A percentile compares a stretch with the other conserved stretches of the same genome.
Conservation (phyloP, 2,113 vertebrate species). For the Chionomys nivalis region DNA sequence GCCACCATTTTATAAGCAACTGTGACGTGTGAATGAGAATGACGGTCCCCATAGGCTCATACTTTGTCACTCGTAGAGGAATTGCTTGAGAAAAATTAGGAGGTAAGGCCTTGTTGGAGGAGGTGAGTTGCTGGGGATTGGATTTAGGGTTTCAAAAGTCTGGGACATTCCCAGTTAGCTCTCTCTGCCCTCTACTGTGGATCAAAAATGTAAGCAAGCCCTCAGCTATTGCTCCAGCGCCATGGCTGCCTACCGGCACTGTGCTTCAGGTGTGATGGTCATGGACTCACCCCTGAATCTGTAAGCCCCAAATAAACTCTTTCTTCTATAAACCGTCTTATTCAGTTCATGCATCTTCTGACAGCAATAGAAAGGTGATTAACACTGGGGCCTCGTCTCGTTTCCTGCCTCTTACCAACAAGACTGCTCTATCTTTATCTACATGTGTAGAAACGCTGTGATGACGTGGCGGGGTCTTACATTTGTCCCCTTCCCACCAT, state of each 20-base stretch:
- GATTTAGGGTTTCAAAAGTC: not conserved
- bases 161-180: not conserved
- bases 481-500: not conserved
- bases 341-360: not conserved
- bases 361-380: not conserved
- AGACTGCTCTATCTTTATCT: not conserved
- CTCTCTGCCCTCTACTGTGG: not conserved
- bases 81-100: not conserved
- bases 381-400: too few species aligned
- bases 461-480: not conserved
- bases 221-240: not conserved
- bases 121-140: not conserved
- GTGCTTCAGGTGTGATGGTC: not conserved
- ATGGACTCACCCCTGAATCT: not conserved
- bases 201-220: not conserved
- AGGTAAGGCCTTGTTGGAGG: not conserved
- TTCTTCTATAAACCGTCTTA: not conserved
- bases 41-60: not conserved
- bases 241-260: not conserved
- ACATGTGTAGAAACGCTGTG: not conserved
- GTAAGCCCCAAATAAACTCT: not conserved
- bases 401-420: not conserved
- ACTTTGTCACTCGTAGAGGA: too few species aligned
- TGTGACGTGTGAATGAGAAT: not conserved
- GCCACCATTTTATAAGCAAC: not conserved